Percentiles rank a stretch among this genome's conserved stretches.
phyloP scores from a whole-genome alignment of 1,140 invertebrate genomes.

The Ceratina japonica region DNA sequence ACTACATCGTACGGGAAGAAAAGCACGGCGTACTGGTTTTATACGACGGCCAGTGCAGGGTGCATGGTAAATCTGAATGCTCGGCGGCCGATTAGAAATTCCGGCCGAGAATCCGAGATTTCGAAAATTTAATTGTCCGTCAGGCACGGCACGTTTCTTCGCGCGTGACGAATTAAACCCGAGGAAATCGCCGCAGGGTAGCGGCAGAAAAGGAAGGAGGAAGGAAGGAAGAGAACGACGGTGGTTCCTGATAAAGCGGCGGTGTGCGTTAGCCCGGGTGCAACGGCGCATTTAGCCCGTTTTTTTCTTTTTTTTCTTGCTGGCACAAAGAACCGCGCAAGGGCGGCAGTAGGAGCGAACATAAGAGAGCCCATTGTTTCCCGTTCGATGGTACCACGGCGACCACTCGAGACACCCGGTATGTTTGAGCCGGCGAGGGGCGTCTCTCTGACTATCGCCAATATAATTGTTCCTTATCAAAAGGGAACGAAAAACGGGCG shows the following conservation, averaged over 20 bases:
- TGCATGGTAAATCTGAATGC: neutral
- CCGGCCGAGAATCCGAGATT: neutral
- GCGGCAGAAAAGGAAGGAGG: neutral
- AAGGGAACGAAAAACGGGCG: slow-evolving; percentile 49
- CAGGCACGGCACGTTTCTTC: neutral
- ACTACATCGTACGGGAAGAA: neutral
- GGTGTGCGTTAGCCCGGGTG: slow-evolving; percentile 1
- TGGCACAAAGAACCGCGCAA: slow-evolving; percentile 47
- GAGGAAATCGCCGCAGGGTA: neutral
- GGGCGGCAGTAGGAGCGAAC: slow-evolving; percentile 32
- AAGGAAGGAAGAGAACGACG: too few species aligned
- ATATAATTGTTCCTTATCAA: slow-evolving; percentile 67
- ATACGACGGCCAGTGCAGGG: neutral
- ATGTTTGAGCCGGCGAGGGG: slow-evolving; percentile 48
- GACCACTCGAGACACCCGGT: slow-evolving; percentile 60
- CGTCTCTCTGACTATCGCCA: slow-evolving; percentile 59
- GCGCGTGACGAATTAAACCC: slow-evolving; percentile 9
- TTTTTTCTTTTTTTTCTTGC: slow-evolving; percentile 43
- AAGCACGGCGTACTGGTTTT: neutral
- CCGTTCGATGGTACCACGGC: slow-evolving; percentile 21
- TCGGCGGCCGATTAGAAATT: neutral
- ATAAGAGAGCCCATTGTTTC: slow-evolving; percentile 56
- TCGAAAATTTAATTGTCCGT: slow-evolving; percentile 7
- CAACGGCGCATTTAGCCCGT: slow-evolving; percentile 34
- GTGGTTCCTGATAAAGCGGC: too few species aligned